These are phyloP conservation scores for Phaenicophaeus curvirostris DNA, from an alignment of 2,797 vertebrate genomes.

Conservation along the genomic window DNA sequence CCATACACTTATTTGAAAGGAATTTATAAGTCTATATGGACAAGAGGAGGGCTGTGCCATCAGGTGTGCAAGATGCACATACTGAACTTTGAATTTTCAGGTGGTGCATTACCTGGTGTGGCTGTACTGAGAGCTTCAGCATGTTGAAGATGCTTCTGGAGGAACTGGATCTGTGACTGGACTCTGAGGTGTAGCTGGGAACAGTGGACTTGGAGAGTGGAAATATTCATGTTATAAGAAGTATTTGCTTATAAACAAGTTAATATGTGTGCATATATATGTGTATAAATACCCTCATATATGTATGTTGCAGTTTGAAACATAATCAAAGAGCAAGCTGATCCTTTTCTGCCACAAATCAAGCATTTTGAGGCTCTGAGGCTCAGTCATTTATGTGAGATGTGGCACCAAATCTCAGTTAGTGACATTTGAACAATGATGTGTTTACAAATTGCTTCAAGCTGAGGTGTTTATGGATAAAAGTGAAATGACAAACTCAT, in stretches of 20 bases:
- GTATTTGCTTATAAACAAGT: not conserved
- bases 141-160: not conserved
- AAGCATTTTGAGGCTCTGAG: not conserved
- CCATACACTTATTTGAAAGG: not conserved
- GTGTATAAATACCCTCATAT: not conserved
- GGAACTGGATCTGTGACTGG: not conserved
- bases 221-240: not conserved
- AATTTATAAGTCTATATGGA: not conserved
- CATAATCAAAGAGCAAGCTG: not conserved
- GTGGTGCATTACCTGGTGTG: not conserved
- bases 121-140: accelerated
- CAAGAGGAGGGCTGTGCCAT: not conserved
- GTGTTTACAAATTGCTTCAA: constrained; percentile 23
- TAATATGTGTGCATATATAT: not conserved
- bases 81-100: not conserved
- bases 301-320: constrained; percentile 21
- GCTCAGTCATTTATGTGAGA: not conserved
- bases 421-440: constrained; percentile 45
- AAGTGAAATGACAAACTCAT: constrained; percentile 46
- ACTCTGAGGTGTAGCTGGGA: not conserved
- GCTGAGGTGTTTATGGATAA: constrained; percentile 40
- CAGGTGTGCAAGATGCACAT: not conserved
- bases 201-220: not conserved
- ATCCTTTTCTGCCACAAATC: not conserved
- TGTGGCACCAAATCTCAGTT: not conserved